Base-by-base conservation (phyloP, 1,140 invertebrate species). In the Apocrypta bakeri region DNA sequence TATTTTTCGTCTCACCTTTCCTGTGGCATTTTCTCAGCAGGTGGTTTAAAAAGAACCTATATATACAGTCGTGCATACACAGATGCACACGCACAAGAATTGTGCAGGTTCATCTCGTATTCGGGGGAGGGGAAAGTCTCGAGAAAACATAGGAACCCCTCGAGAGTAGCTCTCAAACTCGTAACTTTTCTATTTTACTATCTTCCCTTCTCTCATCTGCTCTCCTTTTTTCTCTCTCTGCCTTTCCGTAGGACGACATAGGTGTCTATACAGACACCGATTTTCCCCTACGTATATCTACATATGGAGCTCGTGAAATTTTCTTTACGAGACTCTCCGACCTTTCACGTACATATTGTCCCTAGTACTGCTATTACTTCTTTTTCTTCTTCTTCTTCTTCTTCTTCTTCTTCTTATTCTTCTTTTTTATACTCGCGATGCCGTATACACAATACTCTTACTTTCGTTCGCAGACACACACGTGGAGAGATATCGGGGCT, bases 181-280 rank as follows among this genome's bases (percentile, higher is more conserved):
- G 27, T 75, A 81, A 81, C 63, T 81, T 81, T 75, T 81, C 72
- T n/a, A 75, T 68, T 81, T 75, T 81, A 81, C 75, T 81, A 75
- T 68, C 37, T 66, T 24, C 27, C 24, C 68, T 48, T 75, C 61
- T 31, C 21, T 74, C 29, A 24, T 21, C 21, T 24, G 1, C 42
- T 71, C 42, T 72, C 37, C 21, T 63, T 68, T 64, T 25, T 8
- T 64, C 25, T 2, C 64, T 9, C 1, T 24, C 4, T 12, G 29
- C 1, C 31, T n/a, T n/a, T n/a, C n/a, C n/a, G n/a, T n/a, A n/a
- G n/a, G n/a, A n/a, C n/a, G n/a, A n/a, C n/a, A n/a, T n/a, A n/a
- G n/a, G n/a, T n/a, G n/a, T n/a, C n/a, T n/a, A n/a, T n/a, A n/a
- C n/a, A n/a, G 25, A 33, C 68, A 61, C 68, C 42, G 0, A 24